Base-by-base conservation (phyloP, 1,140 invertebrate species). In the Dryas iulia region DNA sequence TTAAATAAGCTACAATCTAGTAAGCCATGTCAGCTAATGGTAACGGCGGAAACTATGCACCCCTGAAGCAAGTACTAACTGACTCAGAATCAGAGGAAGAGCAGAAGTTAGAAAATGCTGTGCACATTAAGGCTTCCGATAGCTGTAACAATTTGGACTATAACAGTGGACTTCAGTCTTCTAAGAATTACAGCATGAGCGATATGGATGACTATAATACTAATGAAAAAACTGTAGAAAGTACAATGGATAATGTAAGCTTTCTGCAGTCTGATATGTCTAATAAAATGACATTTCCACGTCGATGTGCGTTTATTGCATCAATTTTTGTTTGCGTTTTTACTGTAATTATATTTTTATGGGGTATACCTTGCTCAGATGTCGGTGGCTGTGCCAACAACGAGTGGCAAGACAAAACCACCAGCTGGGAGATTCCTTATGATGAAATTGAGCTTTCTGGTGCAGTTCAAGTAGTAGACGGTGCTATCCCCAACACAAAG, bases 51-150 rank as follows among this genome's bases (percentile, higher is more conserved):
- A 93, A 93, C 77, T 96, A 96, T 84, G 92, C 95, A 66, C 95
- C 95, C 31, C 81, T 96, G 76, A 95, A 94, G 14, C 95, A 96
- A 89, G 94, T 94, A 71, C 92, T 96, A 68, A 95, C 95, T 54
- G 95, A 96, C 82, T 95, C 95, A 0, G 95, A 96, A 74, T 95
- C 95, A 1, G 95, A 96, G 71, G 95, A 95, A 73, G 95, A 96
- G 31, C 77, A 83, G 21, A 87, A 84, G 65, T 59, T 83, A 18
- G 82, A 90, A 75, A 83, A 89, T 81, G 88, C 62, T 62, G 81
- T 79, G 68, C 79, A 81, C 23, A 89, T 89, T 58, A 86, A 83
- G 73, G 72, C 73, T 59, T 78, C 83, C 2, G 84, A 86, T 21
- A 84, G 79, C 56, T 84, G 89, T 63, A 93, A 94, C 71, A 93